Evolutionary conservation across 1,140 invertebrate species (phyloP).

Genomic region (Drosophila mojavensis): DNA sequence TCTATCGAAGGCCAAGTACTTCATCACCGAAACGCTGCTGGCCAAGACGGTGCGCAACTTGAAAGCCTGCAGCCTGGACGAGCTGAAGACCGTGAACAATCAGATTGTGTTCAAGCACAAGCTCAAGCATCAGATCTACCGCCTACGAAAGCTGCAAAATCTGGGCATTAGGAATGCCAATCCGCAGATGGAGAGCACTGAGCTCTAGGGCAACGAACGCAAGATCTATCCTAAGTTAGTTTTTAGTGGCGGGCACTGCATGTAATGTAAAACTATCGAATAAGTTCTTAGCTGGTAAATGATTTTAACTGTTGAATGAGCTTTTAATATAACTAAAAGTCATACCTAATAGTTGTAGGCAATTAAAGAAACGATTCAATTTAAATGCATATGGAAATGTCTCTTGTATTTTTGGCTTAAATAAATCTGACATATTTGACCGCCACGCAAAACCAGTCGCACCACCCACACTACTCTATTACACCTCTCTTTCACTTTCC

Average conservation of each 20-base stretch:
- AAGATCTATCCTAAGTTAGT: not conserved
- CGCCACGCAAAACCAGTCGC: too few species aligned
- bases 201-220: conserved; percentile 31
- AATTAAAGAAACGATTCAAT: too few species aligned
- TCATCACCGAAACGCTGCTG: conserved; percentile 70
- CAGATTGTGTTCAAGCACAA: conserved; percentile 74
- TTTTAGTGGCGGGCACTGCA: conserved; percentile 51
- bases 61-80: conserved; percentile 62
- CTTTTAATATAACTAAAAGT: too few species aligned
- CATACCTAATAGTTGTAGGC: too few species aligned
- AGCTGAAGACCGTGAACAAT: conserved; percentile 66
- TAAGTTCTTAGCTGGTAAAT: conserved; percentile 1
- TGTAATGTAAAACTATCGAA: not conserved
- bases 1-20: conserved; percentile 71
- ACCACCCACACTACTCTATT: too few species aligned
- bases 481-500: too few species aligned
- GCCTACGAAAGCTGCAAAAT: conserved; percentile 55
- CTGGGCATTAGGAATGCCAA: conserved; percentile 69
- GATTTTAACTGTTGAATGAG: not conserved
- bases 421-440: too few species aligned
- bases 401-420: too few species aligned
- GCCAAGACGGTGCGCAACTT: conserved; percentile 66
- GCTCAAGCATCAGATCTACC: conserved; percentile 60
- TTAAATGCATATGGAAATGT: too few species aligned
- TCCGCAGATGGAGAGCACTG: conserved; percentile 71